Evolutionary conservation across 2,888 invertebrate genomes (phyloP).

Genomic region (Nemotelus pantherinus): DNA sequence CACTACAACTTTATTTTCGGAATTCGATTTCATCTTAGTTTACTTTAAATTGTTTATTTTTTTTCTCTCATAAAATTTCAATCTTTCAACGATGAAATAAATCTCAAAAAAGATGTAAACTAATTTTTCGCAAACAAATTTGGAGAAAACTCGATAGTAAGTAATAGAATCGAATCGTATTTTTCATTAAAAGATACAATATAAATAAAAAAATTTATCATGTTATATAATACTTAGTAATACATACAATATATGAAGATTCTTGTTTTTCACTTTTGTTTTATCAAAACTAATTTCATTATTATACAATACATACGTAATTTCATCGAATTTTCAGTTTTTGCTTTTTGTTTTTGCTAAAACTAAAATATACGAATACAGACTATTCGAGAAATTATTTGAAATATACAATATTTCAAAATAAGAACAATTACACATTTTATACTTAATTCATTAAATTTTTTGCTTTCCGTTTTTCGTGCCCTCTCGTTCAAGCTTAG

Average conservation of each 20-base stretch:
- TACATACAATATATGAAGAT: constrained; percentile 3
- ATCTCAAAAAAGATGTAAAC: no score
- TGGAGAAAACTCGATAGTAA: no score
- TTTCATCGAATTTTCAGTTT: background rate
- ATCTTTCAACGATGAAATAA: no score
- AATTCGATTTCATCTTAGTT: no score
- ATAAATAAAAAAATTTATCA: no score
- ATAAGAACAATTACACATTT: constrained; percentile 1
- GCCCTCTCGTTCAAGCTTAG: constrained; percentile 2
- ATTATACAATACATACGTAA: constrained; percentile 4
- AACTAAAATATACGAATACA: background rate
- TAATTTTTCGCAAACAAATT: no score
- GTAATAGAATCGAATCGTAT: no score
- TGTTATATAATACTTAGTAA: constrained; percentile 5
- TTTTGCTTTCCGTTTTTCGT: background rate
- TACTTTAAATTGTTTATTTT: no score
- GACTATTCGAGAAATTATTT: constrained; percentile 33
- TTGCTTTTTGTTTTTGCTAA: background rate
- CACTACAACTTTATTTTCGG: no score
- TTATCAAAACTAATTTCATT: constrained; percentile 20
- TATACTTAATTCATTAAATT: constrained; percentile 16
- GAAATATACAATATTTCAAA: constrained; percentile 41
- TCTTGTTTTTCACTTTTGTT: background rate
- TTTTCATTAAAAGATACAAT: no score
- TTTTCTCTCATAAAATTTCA: no score